Percentiles rank a stretch among this genome's conserved stretches.
phyloP scores from a whole-genome alignment of 1,140 invertebrate genomes.

The Diorhabda sublineata region DNA sequence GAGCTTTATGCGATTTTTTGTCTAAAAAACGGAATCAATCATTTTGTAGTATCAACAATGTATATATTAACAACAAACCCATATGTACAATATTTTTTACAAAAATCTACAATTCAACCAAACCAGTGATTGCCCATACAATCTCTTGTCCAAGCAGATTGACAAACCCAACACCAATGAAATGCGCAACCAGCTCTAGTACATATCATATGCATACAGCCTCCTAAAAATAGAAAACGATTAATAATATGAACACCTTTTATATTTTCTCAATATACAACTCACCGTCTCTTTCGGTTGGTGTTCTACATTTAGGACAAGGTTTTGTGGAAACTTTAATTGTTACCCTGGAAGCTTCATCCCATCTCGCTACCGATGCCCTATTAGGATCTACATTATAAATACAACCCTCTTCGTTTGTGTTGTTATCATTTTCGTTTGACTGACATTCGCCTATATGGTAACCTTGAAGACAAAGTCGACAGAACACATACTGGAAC shows the following conservation, averaged over 20 bases:
- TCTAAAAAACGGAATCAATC: neutral
- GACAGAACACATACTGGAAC: constrained; percentile 75
- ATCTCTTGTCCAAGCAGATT: constrained; percentile 76
- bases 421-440: constrained; percentile 42
- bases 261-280: neutral
- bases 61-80: neutral
- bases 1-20: neutral
- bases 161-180: constrained; percentile 89
- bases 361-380: constrained; percentile 66
- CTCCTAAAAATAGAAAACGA: constrained; percentile 55
- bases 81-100: neutral
- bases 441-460: constrained; percentile 70
- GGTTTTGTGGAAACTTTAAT: constrained; percentile 81
- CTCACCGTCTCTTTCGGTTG: constrained; percentile 77
- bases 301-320: constrained; percentile 81
- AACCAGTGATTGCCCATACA: constrained; percentile 90
- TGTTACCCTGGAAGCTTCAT: constrained; percentile 59
- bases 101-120: constrained; percentile 52
- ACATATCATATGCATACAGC: constrained; percentile 88
- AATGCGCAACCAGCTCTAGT: constrained; percentile 68
- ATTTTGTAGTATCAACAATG: neutral
- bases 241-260: neutral
- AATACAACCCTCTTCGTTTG: constrained; percentile 44
- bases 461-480: constrained; percentile 72
- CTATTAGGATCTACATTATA: constrained; percentile 60